phyloP scores from a whole-genome alignment of 1,140 invertebrate genomes.

The Thaumatotibia leucotreta region DNA sequence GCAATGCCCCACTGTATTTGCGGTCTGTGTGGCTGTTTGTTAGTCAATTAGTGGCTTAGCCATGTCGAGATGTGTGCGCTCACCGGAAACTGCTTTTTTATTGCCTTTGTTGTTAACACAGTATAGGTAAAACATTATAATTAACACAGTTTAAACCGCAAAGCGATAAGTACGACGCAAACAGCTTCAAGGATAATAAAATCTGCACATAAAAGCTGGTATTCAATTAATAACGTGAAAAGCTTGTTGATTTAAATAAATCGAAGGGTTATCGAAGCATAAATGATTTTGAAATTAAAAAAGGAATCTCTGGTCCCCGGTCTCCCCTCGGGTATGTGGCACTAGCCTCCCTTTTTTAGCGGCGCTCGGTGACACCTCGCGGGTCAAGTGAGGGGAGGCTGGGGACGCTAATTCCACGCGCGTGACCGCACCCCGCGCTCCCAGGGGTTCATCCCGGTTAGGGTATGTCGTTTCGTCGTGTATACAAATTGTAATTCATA shows the following conservation, averaged over 20 bases:
- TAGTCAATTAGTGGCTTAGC: conserved; percentile 52
- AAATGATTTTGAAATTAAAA: conserved; percentile 64
- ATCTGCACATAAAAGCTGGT: not conserved
- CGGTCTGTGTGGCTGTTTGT: conserved; percentile 45
- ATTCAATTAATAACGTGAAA: not conserved
- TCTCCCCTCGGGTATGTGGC: conserved; percentile 27
- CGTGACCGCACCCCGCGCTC: conserved; percentile 50
- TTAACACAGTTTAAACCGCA: not conserved
- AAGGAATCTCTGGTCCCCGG: conserved; percentile 44
- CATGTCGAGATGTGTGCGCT: conserved; percentile 20
- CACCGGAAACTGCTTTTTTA: conserved; percentile 30
- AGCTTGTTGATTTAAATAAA: not conserved
- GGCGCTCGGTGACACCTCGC: conserved; percentile 64
- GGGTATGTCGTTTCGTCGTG: not conserved
- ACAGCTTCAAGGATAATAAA: not conserved
- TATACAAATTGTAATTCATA: not conserved
- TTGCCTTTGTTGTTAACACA: not conserved
- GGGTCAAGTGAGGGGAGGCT: conserved; percentile 59
- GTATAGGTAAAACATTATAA: conserved; percentile 7
- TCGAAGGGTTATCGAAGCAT: conserved; percentile 45
- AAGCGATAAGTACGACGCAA: not conserved
- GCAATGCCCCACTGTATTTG: conserved; percentile 39
- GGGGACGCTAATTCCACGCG: conserved; percentile 59
- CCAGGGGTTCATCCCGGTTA: not conserved
- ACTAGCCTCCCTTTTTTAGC: conserved; percentile 54